Conservation (phyloP, 1,140 invertebrate genomes). For the Berghia stephanieae region DNA sequence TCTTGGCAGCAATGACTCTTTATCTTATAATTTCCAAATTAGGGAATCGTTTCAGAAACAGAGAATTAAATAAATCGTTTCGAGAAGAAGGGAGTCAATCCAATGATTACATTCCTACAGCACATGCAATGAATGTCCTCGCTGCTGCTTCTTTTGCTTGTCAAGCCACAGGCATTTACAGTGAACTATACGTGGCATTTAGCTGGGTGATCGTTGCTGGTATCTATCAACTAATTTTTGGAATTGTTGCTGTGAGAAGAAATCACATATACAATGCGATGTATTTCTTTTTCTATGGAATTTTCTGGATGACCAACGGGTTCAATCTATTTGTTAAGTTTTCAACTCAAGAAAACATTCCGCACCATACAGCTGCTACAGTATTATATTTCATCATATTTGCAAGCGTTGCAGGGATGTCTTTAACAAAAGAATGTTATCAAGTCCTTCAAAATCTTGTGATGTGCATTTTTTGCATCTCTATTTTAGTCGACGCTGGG, state of each 20-base stretch:
- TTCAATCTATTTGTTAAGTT: slow-evolving; percentile 39
- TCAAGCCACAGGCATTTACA: slow-evolving; percentile 40
- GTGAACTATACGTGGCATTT: slow-evolving; percentile 30
- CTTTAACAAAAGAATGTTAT: slow-evolving; percentile 45
- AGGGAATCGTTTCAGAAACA: slow-evolving; percentile 21
- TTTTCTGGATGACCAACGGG: slow-evolving; percentile 46
- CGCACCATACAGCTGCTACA: slow-evolving; percentile 37
- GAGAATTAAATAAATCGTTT: neutral
- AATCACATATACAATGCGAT: slow-evolving; percentile 33
- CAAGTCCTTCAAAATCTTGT: slow-evolving; percentile 40
- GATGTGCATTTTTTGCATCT: slow-evolving; percentile 41
- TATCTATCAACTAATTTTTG: slow-evolving; percentile 41
- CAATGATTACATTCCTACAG: slow-evolving; percentile 42
- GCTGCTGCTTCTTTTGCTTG: slow-evolving; percentile 44
- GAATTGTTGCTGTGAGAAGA: slow-evolving; percentile 41
- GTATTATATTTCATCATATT: slow-evolving; percentile 42
- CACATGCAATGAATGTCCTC: slow-evolving; percentile 45
- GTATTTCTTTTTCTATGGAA: slow-evolving; percentile 41
- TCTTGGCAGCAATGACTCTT: slow-evolving; percentile 38
- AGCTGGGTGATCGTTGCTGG: slow-evolving; percentile 46
- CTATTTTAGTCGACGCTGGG: slow-evolving; percentile 40
- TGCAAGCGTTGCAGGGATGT: slow-evolving; percentile 33
- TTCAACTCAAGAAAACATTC: slow-evolving; percentile 16
- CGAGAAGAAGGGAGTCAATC: slow-evolving; percentile 4
- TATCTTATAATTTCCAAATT: slow-evolving; percentile 35